Percentiles rank a stretch among this genome's conserved stretches.
Evolutionary conservation across 2,113 vertebrate species (phyloP).

Genomic region (Lamprotornis superbus): DNA sequence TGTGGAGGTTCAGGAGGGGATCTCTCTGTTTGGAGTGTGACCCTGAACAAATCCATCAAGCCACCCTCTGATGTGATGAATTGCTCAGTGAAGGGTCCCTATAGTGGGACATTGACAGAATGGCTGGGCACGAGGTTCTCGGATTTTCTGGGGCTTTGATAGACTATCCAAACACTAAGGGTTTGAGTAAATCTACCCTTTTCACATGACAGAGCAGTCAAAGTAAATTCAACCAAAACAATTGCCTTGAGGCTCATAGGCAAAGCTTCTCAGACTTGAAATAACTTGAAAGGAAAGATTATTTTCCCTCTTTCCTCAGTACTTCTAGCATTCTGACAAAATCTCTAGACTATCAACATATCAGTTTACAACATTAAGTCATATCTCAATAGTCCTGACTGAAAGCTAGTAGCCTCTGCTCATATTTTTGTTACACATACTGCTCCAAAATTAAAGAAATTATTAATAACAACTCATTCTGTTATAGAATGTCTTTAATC

Average conservation of each 20-base stretch:
- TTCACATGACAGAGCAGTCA: not conserved
- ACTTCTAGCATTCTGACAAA: not conserved
- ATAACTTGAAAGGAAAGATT: not conserved
- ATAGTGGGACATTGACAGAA: not conserved
- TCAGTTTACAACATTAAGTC: not conserved
- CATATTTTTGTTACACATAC: not conserved
- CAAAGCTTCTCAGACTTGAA: not conserved
- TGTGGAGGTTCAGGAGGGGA: not conserved
- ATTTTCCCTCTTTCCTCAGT: not conserved
- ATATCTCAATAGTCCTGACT: not conserved
- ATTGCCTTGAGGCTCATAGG: not conserved
- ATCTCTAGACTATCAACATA: not conserved
- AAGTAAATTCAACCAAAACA: not conserved
- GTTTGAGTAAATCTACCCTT: not conserved
- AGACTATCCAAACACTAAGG: not conserved
- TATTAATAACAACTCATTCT: not conserved
- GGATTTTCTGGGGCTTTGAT: not conserved
- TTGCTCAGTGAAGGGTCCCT: not conserved
- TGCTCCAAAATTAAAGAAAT: not conserved
- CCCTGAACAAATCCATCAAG: fast-evolving
- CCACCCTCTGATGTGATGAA: not conserved
- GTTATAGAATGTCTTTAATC: not conserved
- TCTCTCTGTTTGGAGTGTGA: not conserved
- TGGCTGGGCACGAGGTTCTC: not conserved
- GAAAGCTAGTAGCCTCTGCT: not conserved